These are phyloP conservation scores for Drosophila willistoni DNA, from an alignment of 1,140 invertebrate species.

Conservation along the genomic window DNA sequence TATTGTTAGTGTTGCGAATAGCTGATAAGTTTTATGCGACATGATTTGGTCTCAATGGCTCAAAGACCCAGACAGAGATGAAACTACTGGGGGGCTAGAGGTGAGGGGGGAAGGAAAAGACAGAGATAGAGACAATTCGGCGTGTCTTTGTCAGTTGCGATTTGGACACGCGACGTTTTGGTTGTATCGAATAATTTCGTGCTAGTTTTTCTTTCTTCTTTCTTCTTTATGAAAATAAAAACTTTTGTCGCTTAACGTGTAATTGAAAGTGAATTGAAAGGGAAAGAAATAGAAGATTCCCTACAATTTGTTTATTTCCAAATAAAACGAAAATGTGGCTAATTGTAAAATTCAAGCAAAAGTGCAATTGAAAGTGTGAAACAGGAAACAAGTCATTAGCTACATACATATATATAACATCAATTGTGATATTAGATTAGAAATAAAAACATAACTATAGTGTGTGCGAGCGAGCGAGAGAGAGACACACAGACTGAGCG, in stretches of 20 bases:
- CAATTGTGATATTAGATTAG: conserved; percentile 22
- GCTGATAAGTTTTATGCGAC: conserved; percentile 29
- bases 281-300: too few species aligned
- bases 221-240: conserved; percentile 2
- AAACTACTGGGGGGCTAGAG: too few species aligned
- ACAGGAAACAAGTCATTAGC: conserved; percentile 12
- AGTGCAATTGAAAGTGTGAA: conserved; percentile 40
- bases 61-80: conserved; percentile 18
- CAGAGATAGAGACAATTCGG: conserved; percentile 8
- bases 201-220: conserved; percentile 9
- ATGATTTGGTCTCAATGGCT: conserved; percentile 59
- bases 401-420: conserved; percentile 3
- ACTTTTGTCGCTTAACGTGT: conserved; percentile 4
- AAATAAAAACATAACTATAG: conserved; percentile 5
- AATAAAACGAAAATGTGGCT: conserved; percentile 50
- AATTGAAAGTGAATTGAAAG: conserved; percentile 39
- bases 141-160: conserved; percentile 43
- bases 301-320: too few species aligned
- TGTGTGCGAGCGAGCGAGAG: too few species aligned
- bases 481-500: too few species aligned
- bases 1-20: conserved; percentile 13
- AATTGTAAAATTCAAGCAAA: conserved; percentile 55
- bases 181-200: conserved; percentile 49
- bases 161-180: conserved; percentile 60
- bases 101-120: too few species aligned